These are phyloP conservation scores for Gobius niger DNA, from an alignment of 2,113 vertebrate genomes.

Conservation along the genomic window DNA sequence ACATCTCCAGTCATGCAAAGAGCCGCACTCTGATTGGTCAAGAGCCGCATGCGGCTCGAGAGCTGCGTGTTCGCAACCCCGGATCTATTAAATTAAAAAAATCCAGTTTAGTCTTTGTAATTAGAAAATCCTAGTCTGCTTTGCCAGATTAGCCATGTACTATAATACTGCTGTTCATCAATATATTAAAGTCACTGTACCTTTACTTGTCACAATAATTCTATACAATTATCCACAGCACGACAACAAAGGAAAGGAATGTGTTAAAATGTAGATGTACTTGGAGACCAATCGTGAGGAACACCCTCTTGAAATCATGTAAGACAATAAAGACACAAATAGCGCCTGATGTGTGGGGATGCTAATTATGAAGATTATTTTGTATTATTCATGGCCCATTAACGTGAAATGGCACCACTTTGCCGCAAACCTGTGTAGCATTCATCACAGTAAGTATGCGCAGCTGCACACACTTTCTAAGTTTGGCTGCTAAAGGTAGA, in stretches of 20 bases:
- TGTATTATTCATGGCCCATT: conserved; percentile 15
- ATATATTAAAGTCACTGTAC: no score
- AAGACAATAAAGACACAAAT: background rate
- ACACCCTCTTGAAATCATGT: background rate
- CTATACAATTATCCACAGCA: no score
- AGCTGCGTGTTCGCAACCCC: no score
- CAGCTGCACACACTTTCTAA: conserved; percentile 24
- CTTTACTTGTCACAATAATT: no score
- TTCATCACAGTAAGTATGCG: conserved; percentile 14
- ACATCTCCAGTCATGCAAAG: no score
- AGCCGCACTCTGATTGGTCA: no score
- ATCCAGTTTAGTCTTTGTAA: no score
- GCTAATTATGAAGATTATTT: conserved; percentile 10
- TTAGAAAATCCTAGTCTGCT: no score
- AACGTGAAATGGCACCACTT: conserved; percentile 22
- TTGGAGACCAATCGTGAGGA: background rate
- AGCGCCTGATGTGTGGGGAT: background rate
- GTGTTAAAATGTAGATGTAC: background rate
- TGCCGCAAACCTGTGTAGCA: conserved; percentile 3
- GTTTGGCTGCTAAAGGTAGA: conserved; percentile 4
- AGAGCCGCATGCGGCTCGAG: no score
- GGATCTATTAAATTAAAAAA: no score
- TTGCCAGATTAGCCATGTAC: no score
- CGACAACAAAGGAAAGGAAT: background rate
- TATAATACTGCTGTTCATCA: no score